Conservation (phyloP, 2,888 invertebrate species). For the Physocephala rufipes region DNA sequence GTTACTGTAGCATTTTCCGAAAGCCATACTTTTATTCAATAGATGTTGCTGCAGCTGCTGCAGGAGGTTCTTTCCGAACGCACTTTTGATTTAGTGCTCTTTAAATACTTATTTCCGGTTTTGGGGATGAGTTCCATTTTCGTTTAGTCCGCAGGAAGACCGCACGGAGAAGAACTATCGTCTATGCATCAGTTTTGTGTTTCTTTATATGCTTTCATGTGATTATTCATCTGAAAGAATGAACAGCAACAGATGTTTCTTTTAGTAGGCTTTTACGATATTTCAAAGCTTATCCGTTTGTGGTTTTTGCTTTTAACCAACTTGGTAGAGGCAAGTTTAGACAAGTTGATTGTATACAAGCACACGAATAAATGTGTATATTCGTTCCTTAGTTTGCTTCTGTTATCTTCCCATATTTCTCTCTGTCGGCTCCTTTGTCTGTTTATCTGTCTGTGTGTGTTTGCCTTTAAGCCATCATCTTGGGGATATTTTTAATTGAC, state of each 20-base stretch:
- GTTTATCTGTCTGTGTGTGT: background rate
- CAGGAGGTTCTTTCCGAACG: background rate
- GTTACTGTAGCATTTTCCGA: too few relatives aligned
- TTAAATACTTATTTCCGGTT: conserved; percentile 20
- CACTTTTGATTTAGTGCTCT: conserved; percentile 29
- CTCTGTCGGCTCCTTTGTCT: background rate
- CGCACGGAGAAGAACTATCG: background rate
- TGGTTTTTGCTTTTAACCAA: conserved; percentile 5
- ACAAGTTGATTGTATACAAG: too few relatives aligned
- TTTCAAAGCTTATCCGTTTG: background rate
- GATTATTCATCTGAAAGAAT: conserved; percentile 19
- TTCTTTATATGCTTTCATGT: background rate
- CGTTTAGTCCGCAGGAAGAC: background rate
- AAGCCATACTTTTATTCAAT: background rate
- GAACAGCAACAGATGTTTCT: conserved; percentile 18
- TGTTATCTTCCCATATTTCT: background rate
- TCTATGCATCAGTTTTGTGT: background rate
- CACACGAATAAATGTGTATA: background rate
- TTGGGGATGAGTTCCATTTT: conserved; percentile 7
- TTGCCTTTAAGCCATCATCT: too few relatives aligned
- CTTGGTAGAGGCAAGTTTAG: too few relatives aligned
- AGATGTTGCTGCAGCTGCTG: background rate
- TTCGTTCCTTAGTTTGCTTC: background rate
- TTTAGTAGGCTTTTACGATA: background rate
- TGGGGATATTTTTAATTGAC: too few relatives aligned